Percentiles rank a stretch among this genome's conserved stretches.
Evolutionary conservation across 2,113 vertebrate genomes (phyloP).

Genomic region (Mugil cephalus): DNA sequence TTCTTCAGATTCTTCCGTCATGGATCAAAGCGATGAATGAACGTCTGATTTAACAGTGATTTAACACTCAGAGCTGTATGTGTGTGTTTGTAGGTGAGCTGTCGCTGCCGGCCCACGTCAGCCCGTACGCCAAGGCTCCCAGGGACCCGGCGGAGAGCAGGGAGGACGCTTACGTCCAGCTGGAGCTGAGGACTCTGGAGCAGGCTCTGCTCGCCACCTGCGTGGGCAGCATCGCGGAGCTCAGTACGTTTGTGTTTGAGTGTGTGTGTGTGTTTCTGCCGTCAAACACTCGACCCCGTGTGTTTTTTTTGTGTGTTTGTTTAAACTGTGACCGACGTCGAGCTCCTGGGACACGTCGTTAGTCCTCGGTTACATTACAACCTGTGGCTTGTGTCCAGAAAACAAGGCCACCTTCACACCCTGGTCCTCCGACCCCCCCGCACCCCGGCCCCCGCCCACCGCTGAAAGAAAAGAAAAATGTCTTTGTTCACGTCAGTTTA

Average conservation of each 20-base stretch:
- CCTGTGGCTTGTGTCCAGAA: constrained; percentile 48
- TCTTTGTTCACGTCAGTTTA: neutral
- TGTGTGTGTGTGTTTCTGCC: constrained; percentile 15
- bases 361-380: constrained; percentile 51
- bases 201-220: constrained; percentile 92
- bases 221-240: constrained; percentile 94
- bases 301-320: constrained; percentile 53
- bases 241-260: too few relatives aligned
- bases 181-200: constrained; percentile 92
- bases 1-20: too few relatives aligned
- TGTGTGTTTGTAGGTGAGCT: constrained; percentile 87
- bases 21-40: too few relatives aligned
- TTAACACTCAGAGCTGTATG: too few relatives aligned
- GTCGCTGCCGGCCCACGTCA: constrained; percentile 90
- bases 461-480: neutral
- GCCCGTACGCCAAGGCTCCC: constrained; percentile 84
- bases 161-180: constrained; percentile 88
- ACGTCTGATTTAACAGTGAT: too few relatives aligned
- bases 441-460: constrained; percentile 27
- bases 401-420: constrained; percentile 61
- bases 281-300: constrained; percentile 18
- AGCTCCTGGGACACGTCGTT: constrained; percentile 48
- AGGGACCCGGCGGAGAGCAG: constrained; percentile 76
- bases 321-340: constrained; percentile 39
- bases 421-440: constrained; percentile 12